Conservation (phyloP, 2,888 invertebrate species). For the Calephelis perditalis region DNA sequence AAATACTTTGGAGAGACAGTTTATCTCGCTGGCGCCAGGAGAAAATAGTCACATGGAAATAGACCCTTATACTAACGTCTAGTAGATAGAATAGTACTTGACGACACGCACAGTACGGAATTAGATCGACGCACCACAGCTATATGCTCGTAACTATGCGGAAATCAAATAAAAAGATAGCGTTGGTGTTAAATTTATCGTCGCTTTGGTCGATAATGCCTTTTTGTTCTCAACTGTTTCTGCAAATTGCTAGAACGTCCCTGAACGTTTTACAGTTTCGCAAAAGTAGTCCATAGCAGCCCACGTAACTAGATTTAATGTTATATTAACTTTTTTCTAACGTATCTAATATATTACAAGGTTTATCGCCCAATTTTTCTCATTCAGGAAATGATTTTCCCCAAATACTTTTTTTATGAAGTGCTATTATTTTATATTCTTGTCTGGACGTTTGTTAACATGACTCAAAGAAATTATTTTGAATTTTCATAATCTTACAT, state of each 20-base stretch:
- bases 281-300: slow-evolving; percentile 50
- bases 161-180: slow-evolving; percentile 67
- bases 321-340: slow-evolving; percentile 34
- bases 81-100: slow-evolving; percentile 52
- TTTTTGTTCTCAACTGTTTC: slow-evolving; percentile 51
- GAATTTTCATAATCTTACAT: too few relatives aligned
- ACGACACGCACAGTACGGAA: slow-evolving; percentile 61
- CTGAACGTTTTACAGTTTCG: slow-evolving; percentile 52
- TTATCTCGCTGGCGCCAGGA: slow-evolving; percentile 66
- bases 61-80: slow-evolving; percentile 46
- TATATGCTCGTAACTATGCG: slow-evolving; percentile 68
- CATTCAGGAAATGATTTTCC: too few relatives aligned
- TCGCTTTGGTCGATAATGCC: slow-evolving; percentile 56
- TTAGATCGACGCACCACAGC: slow-evolving; percentile 59
- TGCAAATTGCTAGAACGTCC: slow-evolving; percentile 51
- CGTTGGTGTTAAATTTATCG: slow-evolving; percentile 70
- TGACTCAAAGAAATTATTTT: too few relatives aligned
- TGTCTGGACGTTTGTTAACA: too few relatives aligned
- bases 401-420: too few relatives aligned
- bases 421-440: too few relatives aligned
- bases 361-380: too few relatives aligned
- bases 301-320: slow-evolving; percentile 67
- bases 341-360: neutral
- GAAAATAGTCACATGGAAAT: slow-evolving; percentile 62
- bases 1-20: slow-evolving; percentile 60